Base-by-base conservation (phyloP, 1,140 invertebrate species). In the Cotesia vestalis region DNA sequence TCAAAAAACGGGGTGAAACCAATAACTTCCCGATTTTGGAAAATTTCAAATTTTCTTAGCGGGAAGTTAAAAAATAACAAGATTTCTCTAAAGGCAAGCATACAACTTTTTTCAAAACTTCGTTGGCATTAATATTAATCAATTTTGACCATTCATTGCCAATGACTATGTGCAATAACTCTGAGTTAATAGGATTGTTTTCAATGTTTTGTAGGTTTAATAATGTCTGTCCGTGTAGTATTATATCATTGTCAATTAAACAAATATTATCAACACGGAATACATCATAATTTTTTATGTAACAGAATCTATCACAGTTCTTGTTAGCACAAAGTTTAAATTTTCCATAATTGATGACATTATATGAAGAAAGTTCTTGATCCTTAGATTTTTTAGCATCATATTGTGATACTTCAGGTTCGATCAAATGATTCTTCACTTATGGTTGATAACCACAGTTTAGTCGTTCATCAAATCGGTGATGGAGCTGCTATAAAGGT, bases 391-490 rank as follows among this genome's bases (percentile, higher is more conserved):
- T 60, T 60, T 60, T 60, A 4, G 17, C 4, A 34, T 60, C 11
- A 60, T 8, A 60, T 8, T 60, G 4, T 4, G 27, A 60, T 11
- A 60, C 59, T 60, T 60, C 59, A 60, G 59, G 59, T 12, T 60
- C 35, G 14, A 60, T 60, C 20, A 60, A 34, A 34, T 38, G 75
- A 35, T 40, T 68, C 20, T 38, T 86, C 59, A 71, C 76, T 71
- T 35, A 71, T 61, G 8, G 72, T 75, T 75, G 11, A 86, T 68
- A 40, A 79, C 79, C 9, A 85, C 73, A 40, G 81, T 17, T 55
- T 0, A 46, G 60, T 36, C 55, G 61, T 63, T 75, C 74, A 5
- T n/a, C 27, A 11, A 57, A 3, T 34, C 69, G 40, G 14, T 69
- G 61, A 55, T 53, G 51, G 1, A 76, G 36, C 59, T 76, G 75